Evolutionary conservation across 2,888 invertebrate species (phyloP).

Genomic region (Erebia aethiops): DNA sequence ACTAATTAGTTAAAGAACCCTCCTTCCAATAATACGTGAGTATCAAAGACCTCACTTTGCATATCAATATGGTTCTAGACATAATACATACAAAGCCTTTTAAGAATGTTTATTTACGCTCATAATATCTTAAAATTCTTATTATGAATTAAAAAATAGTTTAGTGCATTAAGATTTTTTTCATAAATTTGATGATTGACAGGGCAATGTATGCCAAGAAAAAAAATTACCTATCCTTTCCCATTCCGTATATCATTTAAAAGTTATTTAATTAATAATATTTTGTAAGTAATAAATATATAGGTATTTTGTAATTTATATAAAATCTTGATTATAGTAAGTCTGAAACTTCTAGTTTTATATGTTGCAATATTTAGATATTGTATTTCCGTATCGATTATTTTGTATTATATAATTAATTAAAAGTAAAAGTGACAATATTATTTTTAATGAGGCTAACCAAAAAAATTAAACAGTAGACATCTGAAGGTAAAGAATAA

Average conservation of each 20-base stretch:
- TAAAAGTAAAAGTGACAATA: not conserved
- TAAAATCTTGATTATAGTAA: no score
- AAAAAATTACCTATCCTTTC: not conserved
- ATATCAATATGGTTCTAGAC: not conserved
- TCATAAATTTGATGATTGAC: no score
- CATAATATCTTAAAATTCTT: no score
- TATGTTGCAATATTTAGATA: not conserved
- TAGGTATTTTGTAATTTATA: no score
- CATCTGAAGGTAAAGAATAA: constrained; percentile 1
- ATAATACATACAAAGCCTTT: constrained; percentile 1
- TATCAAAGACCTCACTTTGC: constrained; percentile 3
- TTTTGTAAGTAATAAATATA: no score
- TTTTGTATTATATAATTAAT: no score
- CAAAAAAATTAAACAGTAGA: not conserved
- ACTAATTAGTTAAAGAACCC: not conserved
- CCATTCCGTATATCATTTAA: no score
- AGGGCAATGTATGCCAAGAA: no score
- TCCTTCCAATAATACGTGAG: not conserved
- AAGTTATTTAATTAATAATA: no score
- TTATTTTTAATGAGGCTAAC: not conserved
- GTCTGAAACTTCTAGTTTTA: not conserved
- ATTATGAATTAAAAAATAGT: no score
- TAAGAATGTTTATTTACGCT: not conserved
- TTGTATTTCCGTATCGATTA: no score
- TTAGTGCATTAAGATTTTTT: no score